phyloP scores from a whole-genome alignment of 1,140 invertebrate genomes.

The Solenopsis fugax region DNA sequence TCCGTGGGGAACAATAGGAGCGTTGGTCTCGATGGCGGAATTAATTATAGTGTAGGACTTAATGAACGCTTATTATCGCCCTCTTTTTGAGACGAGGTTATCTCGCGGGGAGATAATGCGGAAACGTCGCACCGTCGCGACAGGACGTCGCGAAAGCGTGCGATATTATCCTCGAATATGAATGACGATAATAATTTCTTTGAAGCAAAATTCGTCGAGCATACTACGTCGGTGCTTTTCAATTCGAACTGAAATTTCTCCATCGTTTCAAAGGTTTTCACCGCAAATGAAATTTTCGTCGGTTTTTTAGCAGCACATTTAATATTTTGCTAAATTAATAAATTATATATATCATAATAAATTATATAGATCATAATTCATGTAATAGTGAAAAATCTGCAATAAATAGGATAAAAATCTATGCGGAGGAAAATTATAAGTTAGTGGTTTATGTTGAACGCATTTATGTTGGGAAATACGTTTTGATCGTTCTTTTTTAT shows the following conservation, averaged over 20 bases:
- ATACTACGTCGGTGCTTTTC: not conserved
- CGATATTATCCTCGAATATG: conserved; percentile 7
- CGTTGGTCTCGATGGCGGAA: conserved; percentile 50
- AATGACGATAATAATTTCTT: conserved; percentile 19
- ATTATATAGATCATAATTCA: not conserved
- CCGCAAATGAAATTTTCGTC: not conserved
- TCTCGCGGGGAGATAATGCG: conserved; percentile 23
- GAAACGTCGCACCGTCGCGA: conserved; percentile 1
- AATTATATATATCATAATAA: conserved; percentile 1
- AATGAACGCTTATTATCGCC: conserved; percentile 57
- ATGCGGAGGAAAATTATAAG: not conserved
- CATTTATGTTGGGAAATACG: not conserved
- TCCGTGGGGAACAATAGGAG: conserved; percentile 50
- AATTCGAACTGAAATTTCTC: not conserved
- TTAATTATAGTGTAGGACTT: conserved; percentile 55
- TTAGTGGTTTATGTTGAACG: not conserved
- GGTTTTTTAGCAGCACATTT: conserved; percentile 22
- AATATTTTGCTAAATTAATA: not conserved
- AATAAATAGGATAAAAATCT: not conserved
- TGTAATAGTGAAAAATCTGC: not conserved
- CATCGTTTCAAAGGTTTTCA: not conserved
- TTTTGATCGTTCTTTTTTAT: not conserved
- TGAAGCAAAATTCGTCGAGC: not conserved
- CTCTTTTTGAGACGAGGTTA: conserved; percentile 37
- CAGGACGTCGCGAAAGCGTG: conserved; percentile 1